Percentiles rank a stretch among this genome's conserved stretches.
These are phyloP conservation scores for Propithecus deckenii DNA, from an alignment of 2,797 vertebrate genomes.

Conservation along the genomic window DNA sequence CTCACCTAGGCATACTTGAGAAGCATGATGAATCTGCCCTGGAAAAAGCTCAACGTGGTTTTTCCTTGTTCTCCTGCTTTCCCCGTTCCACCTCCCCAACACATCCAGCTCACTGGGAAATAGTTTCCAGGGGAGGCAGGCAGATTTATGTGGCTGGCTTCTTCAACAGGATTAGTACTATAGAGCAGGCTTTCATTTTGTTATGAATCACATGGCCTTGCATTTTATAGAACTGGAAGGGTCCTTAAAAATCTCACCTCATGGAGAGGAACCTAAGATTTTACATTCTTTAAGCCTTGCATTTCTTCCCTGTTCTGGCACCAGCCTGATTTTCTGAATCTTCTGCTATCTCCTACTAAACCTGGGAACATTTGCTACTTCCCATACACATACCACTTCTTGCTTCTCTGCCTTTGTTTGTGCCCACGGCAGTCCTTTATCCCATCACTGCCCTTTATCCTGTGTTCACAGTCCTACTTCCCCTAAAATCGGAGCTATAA, in stretches of 20 bases:
- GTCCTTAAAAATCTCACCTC: slow-evolving; percentile 22
- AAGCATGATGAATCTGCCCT: background rate
- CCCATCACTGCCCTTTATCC: background rate
- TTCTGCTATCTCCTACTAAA: background rate
- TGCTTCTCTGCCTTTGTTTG: background rate
- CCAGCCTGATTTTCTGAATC: background rate
- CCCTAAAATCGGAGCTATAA: background rate
- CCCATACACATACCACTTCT: background rate
- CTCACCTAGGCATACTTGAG: background rate
- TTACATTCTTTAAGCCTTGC: background rate
- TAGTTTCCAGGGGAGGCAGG: background rate
- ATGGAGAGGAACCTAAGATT: background rate
- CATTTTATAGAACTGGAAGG: slow-evolving; percentile 3
- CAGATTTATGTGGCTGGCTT: background rate
- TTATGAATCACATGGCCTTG: slow-evolving; percentile 1
- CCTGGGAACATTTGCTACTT: background rate
- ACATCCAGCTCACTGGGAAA: background rate
- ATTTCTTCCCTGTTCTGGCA: background rate
- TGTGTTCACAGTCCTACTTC: background rate
- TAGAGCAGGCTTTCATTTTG: slow-evolving; percentile 27
- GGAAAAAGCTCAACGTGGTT: background rate
- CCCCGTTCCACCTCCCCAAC: background rate
- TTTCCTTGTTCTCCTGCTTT: background rate
- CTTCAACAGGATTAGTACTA: background rate
- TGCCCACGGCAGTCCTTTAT: background rate